Conservation (phyloP, 2,888 invertebrate species). For the Vanessa cardui region DNA sequence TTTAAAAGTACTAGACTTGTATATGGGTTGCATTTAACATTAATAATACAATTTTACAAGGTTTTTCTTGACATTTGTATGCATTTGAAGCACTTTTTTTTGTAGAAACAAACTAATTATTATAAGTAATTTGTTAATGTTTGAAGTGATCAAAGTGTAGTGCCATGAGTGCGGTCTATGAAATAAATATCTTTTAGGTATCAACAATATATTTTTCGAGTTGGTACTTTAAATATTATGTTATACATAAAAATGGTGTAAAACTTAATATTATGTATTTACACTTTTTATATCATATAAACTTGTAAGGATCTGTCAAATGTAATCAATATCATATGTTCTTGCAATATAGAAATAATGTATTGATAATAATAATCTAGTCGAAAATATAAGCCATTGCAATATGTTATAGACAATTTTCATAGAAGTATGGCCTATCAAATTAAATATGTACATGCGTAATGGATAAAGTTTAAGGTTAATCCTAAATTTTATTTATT, state of each 20-base stretch:
- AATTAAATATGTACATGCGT: conserved; percentile 38
- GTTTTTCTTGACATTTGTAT: not conserved
- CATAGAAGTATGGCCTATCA: conserved; percentile 41
- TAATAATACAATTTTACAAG: conserved; percentile 3
- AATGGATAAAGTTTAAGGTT: conserved; percentile 36
- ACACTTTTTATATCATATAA: not conserved
- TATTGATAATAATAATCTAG: conserved; percentile 79
- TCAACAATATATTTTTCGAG: conserved; percentile 10
- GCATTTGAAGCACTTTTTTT: conserved; percentile 11
- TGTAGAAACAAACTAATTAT: conserved; percentile 1
- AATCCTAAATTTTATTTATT: conserved; percentile 46
- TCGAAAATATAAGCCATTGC: conserved; percentile 81
- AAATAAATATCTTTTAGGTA: not conserved
- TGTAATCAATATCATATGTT: conserved; percentile 30
- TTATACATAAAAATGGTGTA: not conserved
- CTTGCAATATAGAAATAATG: conserved; percentile 69
- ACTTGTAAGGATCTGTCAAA: conserved; percentile 13
- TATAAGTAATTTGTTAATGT: not conserved
- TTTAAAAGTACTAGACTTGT: not conserved
- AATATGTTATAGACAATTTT: conserved; percentile 60
- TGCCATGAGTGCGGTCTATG: conserved; percentile 25
- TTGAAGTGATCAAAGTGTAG: conserved; percentile 11
- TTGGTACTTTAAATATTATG: conserved; percentile 9
- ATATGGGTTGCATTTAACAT: conserved; percentile 5
- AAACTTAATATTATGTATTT: not conserved